A percentile compares a stretch with the other conserved stretches of the same genome.
Conservation (phyloP, 2,888 invertebrate genomes). For the Ochlodes sylvanus region DNA sequence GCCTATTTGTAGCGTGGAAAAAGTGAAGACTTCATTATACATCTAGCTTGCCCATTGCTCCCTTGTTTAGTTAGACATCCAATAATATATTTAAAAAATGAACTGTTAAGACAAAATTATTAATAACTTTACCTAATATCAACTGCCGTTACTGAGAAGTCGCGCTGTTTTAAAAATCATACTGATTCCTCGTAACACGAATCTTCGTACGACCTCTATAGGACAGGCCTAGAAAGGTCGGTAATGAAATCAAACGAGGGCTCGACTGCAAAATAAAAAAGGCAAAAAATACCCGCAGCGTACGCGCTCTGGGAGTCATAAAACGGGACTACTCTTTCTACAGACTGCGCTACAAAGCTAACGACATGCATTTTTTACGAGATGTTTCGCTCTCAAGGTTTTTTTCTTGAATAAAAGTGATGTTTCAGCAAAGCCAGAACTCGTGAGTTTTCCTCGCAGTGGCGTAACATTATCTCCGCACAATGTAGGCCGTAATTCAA, state of each 20-base stretch:
- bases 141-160: too few species aligned
- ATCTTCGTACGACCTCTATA: neutral
- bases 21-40: neutral
- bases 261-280: slow-evolving; percentile 11
- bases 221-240: neutral
- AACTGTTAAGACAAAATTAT: too few species aligned
- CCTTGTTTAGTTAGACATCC: too few species aligned
- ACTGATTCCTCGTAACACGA: neutral
- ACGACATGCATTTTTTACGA: slow-evolving; percentile 25
- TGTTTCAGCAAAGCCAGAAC: slow-evolving; percentile 3
- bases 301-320: neutral
- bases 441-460: neutral
- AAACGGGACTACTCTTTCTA: neutral
- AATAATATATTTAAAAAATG: too few species aligned
- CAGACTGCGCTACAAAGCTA: neutral
- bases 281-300: slow-evolving; percentile 7
- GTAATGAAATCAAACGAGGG: slow-evolving; percentile 18
- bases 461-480: too few species aligned
- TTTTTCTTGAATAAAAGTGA: slow-evolving; percentile 4
- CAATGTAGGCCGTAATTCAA: too few species aligned
- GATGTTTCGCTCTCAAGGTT: slow-evolving; percentile 6
- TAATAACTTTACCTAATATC: too few species aligned
- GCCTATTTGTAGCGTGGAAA: neutral
- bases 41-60: neutral
- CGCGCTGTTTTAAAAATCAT: too few species aligned